These are phyloP conservation scores for Lithobates sylvaticus DNA, from an alignment of 2,797 vertebrate genomes.

Conservation along the genomic window DNA sequence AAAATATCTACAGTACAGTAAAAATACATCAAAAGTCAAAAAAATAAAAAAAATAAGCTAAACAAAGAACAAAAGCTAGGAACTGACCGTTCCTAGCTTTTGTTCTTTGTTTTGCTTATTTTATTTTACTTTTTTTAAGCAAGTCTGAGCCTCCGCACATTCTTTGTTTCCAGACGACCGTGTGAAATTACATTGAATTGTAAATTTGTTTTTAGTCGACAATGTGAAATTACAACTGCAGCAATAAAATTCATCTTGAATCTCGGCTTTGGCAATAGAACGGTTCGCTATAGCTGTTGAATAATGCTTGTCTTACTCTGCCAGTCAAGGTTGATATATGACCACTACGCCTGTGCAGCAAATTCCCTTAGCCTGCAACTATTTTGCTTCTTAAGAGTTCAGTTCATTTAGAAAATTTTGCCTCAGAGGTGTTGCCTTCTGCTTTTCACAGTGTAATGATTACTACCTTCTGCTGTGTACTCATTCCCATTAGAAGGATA, in stretches of 20 bases:
- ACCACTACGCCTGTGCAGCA: conserved; percentile 63
- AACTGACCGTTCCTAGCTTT: background rate
- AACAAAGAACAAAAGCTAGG: background rate
- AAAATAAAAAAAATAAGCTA: background rate
- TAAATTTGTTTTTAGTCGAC: conserved; percentile 25
- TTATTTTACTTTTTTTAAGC: background rate
- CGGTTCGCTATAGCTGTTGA: conserved; percentile 42
- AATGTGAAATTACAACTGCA: conserved; percentile 29
- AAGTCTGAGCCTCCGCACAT: background rate
- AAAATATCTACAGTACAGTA: background rate
- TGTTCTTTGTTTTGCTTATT: too few species aligned
- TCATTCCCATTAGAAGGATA: conserved; percentile 67
- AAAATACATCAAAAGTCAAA: background rate
- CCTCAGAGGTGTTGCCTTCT: conserved; percentile 66
- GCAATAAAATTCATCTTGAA: conserved; percentile 50
- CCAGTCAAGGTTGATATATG: conserved; percentile 66
- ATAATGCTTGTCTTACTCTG: conserved; percentile 65
- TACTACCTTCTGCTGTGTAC: conserved; percentile 65
- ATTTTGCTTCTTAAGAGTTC: conserved; percentile 64
- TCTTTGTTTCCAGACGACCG: conserved; percentile 1
- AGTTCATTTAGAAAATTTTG: conserved; percentile 69
- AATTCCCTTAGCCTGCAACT: conserved; percentile 66
- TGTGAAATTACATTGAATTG: conserved; percentile 14
- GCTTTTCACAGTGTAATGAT: conserved; percentile 63
- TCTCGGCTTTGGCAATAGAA: conserved; percentile 35